phyloP scores from a whole-genome alignment of 2,797 vertebrate genomes.

The Vultur gryphus region DNA sequence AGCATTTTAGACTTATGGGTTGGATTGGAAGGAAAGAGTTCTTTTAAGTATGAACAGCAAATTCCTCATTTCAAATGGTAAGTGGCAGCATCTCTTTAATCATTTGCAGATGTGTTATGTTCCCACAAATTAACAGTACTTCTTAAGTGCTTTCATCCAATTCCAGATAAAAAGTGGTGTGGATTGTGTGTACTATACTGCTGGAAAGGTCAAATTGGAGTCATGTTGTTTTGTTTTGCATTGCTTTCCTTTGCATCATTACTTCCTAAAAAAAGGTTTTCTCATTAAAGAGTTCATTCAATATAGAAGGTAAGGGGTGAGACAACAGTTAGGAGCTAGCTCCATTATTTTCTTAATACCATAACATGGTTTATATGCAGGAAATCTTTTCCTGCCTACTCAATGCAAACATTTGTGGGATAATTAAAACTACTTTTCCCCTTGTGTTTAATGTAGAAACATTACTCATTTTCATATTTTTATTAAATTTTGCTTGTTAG shows the following conservation, averaged over 20 bases:
- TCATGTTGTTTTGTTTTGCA: neutral
- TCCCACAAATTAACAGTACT: neutral
- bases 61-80: neutral
- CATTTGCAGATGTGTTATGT: neutral
- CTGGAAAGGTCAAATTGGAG: neutral
- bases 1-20: neutral
- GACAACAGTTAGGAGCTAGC: neutral
- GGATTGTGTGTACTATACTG: neutral
- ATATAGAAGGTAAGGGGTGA: neutral
- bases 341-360: neutral
- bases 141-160: neutral
- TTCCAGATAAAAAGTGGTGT: neutral
- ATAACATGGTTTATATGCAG: neutral
- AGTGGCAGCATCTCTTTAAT: slow-evolving; percentile 25
- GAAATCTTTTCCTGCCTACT: neutral
- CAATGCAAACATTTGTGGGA: neutral
- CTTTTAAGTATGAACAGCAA: neutral
- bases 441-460: neutral
- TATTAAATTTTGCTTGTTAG: neutral
- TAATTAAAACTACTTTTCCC: neutral
- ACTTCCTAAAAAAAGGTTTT: neutral
- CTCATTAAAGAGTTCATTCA: neutral
- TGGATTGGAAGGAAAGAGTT: neutral
- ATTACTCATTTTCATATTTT: neutral
- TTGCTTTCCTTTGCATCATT: neutral